Conservation (phyloP, 2,797 vertebrate species). For the Bryconaethiops microstoma region DNA sequence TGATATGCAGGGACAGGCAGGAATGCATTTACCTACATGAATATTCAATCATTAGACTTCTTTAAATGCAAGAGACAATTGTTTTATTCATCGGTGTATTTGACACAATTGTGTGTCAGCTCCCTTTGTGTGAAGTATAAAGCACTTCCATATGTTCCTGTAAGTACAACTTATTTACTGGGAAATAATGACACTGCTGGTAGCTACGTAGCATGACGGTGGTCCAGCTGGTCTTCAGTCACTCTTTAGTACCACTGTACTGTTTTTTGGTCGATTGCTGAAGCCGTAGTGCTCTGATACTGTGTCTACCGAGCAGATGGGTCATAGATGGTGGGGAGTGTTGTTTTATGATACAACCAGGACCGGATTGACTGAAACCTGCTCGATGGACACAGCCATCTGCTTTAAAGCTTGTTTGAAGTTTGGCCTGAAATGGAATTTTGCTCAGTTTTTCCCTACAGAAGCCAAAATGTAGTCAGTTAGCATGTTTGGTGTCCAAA, state of each 20-base stretch:
- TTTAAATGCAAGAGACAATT: constrained; percentile 69
- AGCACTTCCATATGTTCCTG: not conserved
- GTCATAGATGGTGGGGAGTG: not conserved
- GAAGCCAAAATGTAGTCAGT: not conserved
- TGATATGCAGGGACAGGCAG: constrained; percentile 44
- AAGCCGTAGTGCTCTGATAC: not conserved
- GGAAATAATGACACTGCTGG: not conserved
- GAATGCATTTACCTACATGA: constrained; percentile 74
- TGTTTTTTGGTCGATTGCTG: no score
- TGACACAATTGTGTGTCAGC: constrained; percentile 42
- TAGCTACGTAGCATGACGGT: no score
- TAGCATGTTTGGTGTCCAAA: not conserved
- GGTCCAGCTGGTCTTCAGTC: not conserved
- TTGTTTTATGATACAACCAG: not conserved
- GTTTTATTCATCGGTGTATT: constrained; percentile 70
- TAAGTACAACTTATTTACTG: not conserved
- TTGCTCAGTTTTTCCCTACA: not conserved
- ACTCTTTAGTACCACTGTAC: not conserved
- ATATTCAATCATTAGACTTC: constrained; percentile 72
- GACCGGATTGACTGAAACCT: not conserved
- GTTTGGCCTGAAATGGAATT: not conserved
- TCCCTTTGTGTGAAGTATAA: not conserved
- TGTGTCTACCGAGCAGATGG: not conserved
- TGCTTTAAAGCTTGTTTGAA: not conserved
- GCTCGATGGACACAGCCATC: not conserved